Base-by-base conservation (phyloP, 2,888 invertebrate genomes). In the Volucella zonaria region DNA sequence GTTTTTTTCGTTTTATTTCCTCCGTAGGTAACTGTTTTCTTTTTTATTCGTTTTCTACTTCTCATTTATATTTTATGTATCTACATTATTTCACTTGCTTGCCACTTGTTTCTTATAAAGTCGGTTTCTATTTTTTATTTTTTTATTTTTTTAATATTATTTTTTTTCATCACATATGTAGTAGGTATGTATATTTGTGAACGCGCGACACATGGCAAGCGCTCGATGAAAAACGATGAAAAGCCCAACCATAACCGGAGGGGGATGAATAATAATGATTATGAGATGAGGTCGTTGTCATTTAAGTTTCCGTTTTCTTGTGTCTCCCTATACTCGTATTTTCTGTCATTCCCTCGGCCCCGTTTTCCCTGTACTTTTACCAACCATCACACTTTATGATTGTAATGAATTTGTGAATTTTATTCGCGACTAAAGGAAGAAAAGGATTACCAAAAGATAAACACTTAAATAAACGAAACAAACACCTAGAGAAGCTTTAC, bases 221-320 rank as follows among this genome's bases (percentile, higher is more conserved):
- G 31, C 31, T 1, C 31, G 31, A 31, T 6, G 31, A 31, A 31
- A 31, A 81, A 73, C 73, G 80, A 71, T 74, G 70, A 83, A 83
- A 79, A 80, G 80, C 71, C 75, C 66, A 76, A 85, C 80, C 67
- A 80, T 75, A 66, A 67, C 76, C 56, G 49, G 64, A 54, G 73
- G 51, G 70, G 70, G 62, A 70, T 82, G 71, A 31, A 70, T 85
- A 54, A 85, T 85, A 76, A 77, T 73, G 75, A 81, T 85, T 76
- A 68, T 68, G 73, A 81, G 76, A 77, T 85, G 81, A 70, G 85
- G 81, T 85, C 85, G 85, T 85, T 85, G 85, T 85, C 85, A 81
- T 68, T 70, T 80, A 76, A 73, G 62, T 77, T 85, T 68, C 67
- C 67, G 71, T 80, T 73, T 73, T 74, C 62, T 80, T 74, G 38